Conservation (phyloP, 2,113 vertebrate species). For the Cyanistes caeruleus region DNA sequence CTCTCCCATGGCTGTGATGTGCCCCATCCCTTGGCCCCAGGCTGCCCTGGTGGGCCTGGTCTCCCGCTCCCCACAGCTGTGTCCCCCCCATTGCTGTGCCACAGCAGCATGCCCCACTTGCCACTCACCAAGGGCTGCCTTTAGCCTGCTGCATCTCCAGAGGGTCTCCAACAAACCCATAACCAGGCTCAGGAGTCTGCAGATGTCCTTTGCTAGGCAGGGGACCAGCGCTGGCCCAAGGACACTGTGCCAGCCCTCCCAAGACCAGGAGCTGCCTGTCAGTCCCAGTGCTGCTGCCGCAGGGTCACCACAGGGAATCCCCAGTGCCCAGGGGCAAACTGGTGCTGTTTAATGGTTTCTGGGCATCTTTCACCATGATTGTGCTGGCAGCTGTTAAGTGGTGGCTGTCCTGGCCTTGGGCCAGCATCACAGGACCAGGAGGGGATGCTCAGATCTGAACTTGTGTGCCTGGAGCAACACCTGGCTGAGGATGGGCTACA, state of each 20-base stretch:
- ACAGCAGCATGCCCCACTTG: background rate
- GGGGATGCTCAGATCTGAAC: background rate
- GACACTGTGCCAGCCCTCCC: rapidly evolving
- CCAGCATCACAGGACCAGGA: background rate
- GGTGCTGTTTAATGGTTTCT: background rate
- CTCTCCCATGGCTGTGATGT: background rate
- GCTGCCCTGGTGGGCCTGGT: background rate
- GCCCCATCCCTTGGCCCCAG: background rate
- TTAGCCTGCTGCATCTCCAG: background rate
- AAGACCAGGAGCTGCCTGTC: background rate
- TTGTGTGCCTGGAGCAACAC: background rate
- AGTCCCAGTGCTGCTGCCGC: background rate
- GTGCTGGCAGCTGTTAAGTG: background rate
- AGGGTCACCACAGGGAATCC: background rate
- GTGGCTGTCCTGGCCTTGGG: background rate
- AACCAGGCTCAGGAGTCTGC: background rate
- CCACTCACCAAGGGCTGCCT: background rate
- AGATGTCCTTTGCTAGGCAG: background rate
- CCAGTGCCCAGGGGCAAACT: background rate
- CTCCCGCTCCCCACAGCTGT: background rate
- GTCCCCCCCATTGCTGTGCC: background rate
- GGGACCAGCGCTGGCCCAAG: rapidly evolving
- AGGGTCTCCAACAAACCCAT: background rate
- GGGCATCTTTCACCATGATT: background rate
- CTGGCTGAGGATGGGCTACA: background rate